Base-by-base conservation (phyloP, 2,797 vertebrate genomes). In the Helarctos malayanus region DNA sequence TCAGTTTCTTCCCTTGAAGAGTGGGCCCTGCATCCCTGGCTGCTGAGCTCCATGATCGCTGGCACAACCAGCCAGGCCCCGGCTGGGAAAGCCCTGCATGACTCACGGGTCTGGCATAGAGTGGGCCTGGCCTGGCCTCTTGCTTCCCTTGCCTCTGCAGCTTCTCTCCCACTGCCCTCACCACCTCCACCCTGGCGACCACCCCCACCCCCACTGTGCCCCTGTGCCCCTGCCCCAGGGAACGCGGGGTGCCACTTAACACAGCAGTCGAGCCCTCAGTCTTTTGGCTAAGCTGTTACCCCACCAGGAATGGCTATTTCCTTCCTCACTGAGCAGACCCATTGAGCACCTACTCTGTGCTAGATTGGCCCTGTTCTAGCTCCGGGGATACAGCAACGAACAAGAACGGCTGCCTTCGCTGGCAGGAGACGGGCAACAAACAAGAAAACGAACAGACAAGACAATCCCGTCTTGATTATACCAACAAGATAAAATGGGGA, bases 31-130 rank as follows among this genome's bases (percentile, higher is more conserved):
- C 11, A 80, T 59, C 41, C 41, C 73, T 32, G 45, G 45, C 73
- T 75, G 73, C 15, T 49, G 45, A 75, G 45, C 73, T 18, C 45
- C 73, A 75, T 47, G 9, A 29, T 1, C 8, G 3, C 73, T 75
- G 96, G 92, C 97, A 83, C 38, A 19, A 73, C 38, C 47, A 63
- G 57, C 47, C 49, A 5, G 82, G 73, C 68, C 7, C 19, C 54
- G 25, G n/a, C 38, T 41, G 89, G 96, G 84, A 61, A 95, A 91
- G 88, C 97, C 95, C 85, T 92, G 68, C 1, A 7, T 97, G 97
- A 97, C 27, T 96, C 96, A 94, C 2, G 1, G 81, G 83, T 63
- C 84, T 97, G 94, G 91, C 95, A 80, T 1, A 12, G 61, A 87
- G 76, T 38, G 57, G 76, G 47, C 54, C 71, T 27, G 41, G 89